Evolutionary conservation across 2,797 vertebrate species (phyloP), one percentile per base, ranked within the genome.

Genomic region (Eulemur rubriventer): DNA sequence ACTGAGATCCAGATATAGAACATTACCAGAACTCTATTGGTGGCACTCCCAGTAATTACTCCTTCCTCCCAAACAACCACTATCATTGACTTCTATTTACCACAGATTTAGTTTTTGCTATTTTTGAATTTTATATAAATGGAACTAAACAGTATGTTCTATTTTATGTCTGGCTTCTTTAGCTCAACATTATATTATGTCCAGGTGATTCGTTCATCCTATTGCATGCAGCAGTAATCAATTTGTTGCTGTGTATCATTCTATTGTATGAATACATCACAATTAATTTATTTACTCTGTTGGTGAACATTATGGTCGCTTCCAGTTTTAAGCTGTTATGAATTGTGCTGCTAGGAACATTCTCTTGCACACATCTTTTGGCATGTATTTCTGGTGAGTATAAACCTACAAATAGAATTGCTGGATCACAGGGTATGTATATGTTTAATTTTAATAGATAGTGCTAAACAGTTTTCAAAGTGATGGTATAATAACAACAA

Each of bases 91-190:
- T 85, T 90, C 65, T 80, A 73, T 72, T 84, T 84, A 57, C 46
- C 59, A 93, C 57, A 79, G 79, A 93, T 28, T 28, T 28, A 84
- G 63, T 12, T 46, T 48, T 73, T 61, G 55, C 70, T 91, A 78
- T 46, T 91, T 94, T 46, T 95, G 65, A 96, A 83, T 35, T 88
- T 88, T 50, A 89, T 61, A 63, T 79, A 79, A 72, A 57, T 57
- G 80, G 55, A 72, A 93, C 70, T 38, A 72, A 16, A 63, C 3
- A 81, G 22, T 48, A 88, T 20, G 26, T 70, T 46, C 30, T 85
- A 46, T 26, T 90, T 48, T 48, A n/a, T 50, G 24, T 72, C 69
- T 89, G 46, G 67, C 59, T 92, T 85, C 67, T 70, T 38, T 63
- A 57, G 57, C 48, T 81, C 35, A 88, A 61, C 35, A 80, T 84